Percentiles rank a stretch among this genome's conserved stretches.
Evolutionary conservation across 2,888 invertebrate genomes (phyloP).

Genomic region (Chalcosyrphus nemorum): DNA sequence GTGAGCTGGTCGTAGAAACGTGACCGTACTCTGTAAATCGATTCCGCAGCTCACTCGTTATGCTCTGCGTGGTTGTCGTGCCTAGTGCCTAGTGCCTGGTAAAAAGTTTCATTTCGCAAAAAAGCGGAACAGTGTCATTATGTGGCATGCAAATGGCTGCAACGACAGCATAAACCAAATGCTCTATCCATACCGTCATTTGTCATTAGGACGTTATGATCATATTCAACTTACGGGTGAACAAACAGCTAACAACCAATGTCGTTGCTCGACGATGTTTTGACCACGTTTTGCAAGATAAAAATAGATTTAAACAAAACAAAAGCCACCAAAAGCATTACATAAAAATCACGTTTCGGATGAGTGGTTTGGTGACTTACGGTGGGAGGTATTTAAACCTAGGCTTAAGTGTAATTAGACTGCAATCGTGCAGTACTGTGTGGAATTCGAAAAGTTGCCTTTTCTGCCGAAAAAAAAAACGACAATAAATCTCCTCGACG

Average conservation of each 20-base stretch:
- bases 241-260: neutral
- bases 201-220: conserved; percentile 38
- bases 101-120: conserved; percentile 26
- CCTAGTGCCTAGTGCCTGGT: neutral
- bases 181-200: neutral
- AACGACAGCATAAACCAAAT: conserved; percentile 3
- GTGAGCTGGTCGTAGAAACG: conserved; percentile 42
- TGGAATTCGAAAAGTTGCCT: neutral
- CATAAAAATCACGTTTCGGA: conserved; percentile 37
- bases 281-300: conserved; percentile 29
- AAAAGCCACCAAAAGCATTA: conserved; percentile 15
- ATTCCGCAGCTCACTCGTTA: conserved; percentile 17
- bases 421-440: neutral
- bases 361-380: conserved; percentile 13
- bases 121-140: conserved; percentile 43
- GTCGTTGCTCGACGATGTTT: conserved; percentile 12
- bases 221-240: neutral
- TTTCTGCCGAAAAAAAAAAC: too few relatives aligned
- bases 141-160: conserved; percentile 45
- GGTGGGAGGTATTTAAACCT: neutral
- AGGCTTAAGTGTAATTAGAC: conserved; percentile 2
- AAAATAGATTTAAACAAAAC: neutral
- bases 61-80: conserved; percentile 25
- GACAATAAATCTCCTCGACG: conserved; percentile 1
- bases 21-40: conserved; percentile 44